These are phyloP conservation scores for Aphaenogaster floridana DNA, from an alignment of 1,140 invertebrate genomes.

Conservation along the genomic window DNA sequence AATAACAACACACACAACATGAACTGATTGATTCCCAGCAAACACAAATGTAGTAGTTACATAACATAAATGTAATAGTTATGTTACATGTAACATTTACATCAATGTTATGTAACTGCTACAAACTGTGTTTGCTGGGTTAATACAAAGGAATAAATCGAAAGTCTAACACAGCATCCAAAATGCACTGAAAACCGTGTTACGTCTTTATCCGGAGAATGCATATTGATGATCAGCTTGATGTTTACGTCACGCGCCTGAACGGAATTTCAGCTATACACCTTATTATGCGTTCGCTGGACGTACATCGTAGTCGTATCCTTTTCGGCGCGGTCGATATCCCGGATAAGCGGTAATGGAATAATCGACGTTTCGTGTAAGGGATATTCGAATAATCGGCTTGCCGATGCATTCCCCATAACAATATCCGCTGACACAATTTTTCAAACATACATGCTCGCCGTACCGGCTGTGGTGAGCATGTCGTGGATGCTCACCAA, in stretches of 20 bases:
- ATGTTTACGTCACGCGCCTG: slow-evolving; percentile 58
- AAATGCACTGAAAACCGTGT: slow-evolving; percentile 35
- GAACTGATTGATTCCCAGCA: neutral
- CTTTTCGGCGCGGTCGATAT: slow-evolving; percentile 66
- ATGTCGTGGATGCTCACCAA: neutral
- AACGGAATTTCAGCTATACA: slow-evolving; percentile 67
- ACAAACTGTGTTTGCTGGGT: too few relatives aligned
- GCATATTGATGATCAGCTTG: slow-evolving; percentile 63
- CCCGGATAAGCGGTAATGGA: slow-evolving; percentile 74
- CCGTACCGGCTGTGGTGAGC: neutral
- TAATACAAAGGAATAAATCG: neutral
- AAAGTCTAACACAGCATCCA: slow-evolving; percentile 30
- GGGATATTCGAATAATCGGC: slow-evolving; percentile 72
- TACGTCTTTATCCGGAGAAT: slow-evolving; percentile 42
- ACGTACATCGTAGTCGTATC: slow-evolving; percentile 42
- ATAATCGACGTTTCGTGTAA: slow-evolving; percentile 76
- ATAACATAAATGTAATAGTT: too few relatives aligned
- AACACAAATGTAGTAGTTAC: too few relatives aligned
- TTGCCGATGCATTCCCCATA: slow-evolving; percentile 59
- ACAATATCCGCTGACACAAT: slow-evolving; percentile 69
- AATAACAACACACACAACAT: neutral
- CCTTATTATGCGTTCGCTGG: slow-evolving; percentile 62
- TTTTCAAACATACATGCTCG: slow-evolving; percentile 49
- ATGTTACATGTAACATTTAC: too few relatives aligned
- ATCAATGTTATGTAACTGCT: too few relatives aligned